These are phyloP conservation scores for Gymnoscopelus microlampas DNA, from an alignment of 2,797 vertebrate species.

Conservation along the genomic window DNA sequence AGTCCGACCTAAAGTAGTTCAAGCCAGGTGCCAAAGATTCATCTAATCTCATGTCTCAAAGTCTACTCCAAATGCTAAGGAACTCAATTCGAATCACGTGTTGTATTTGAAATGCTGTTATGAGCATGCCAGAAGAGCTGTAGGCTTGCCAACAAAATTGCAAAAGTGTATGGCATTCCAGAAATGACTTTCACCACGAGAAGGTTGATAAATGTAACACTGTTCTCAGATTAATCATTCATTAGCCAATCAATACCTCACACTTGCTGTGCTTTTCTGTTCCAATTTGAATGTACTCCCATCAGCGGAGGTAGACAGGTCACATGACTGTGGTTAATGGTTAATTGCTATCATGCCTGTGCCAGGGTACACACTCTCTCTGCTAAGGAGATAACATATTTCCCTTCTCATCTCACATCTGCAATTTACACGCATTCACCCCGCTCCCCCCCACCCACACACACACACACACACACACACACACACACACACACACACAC, in stretches of 20 bases:
- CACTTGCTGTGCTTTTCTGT: background rate
- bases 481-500: conserved; percentile 1
- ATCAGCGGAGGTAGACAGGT: conserved; percentile 3
- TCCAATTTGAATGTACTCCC: conserved; percentile 12
- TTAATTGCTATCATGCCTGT: conserved; percentile 31
- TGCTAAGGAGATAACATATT: background rate
- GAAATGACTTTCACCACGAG: too few relatives aligned
- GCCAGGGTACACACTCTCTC: conserved; percentile 13
- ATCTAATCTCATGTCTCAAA: too few relatives aligned
- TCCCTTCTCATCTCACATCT: background rate
- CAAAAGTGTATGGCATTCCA: too few relatives aligned
- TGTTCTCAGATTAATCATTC: background rate
- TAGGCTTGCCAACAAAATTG: too few relatives aligned
- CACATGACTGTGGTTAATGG: conserved; percentile 37
- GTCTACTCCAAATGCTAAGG: too few relatives aligned
- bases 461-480: conserved; percentile 1
- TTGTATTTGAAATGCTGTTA: too few relatives aligned
- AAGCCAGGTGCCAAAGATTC: too few relatives aligned
- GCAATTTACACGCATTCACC: background rate
- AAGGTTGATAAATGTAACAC: background rate
- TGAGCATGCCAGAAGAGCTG: too few relatives aligned
- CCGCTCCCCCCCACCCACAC: background rate
- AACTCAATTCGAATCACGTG: too few relatives aligned
- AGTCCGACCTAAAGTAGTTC: too few relatives aligned
- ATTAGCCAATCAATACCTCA: background rate